These are phyloP conservation scores for Trachops cirrhosus DNA, from an alignment of 2,797 vertebrate species.

Conservation along the genomic window DNA sequence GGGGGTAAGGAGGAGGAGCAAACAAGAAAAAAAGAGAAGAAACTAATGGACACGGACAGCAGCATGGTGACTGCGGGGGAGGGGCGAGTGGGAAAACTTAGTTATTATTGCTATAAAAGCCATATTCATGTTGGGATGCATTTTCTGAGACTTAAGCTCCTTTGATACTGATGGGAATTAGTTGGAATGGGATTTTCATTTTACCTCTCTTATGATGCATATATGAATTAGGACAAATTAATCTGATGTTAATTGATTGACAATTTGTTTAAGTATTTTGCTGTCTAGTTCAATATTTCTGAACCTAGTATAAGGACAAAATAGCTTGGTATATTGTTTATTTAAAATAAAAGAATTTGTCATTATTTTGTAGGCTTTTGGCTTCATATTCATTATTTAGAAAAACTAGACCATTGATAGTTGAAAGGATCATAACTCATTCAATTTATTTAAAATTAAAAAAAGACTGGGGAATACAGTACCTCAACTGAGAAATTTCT, in stretches of 20 bases:
- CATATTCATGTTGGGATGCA: constrained; percentile 1
- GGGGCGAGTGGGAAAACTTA: background rate
- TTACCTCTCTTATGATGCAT: background rate
- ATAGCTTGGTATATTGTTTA: background rate
- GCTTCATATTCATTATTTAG: background rate
- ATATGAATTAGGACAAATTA: background rate
- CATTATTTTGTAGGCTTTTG: background rate
- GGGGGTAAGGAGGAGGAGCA: no score
- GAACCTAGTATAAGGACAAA: background rate
- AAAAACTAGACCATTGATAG: background rate
- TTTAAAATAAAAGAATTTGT: background rate
- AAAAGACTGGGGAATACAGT: background rate
- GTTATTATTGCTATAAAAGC: constrained; percentile 45
- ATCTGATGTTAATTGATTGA: constrained; percentile 5
- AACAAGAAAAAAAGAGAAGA: no score
- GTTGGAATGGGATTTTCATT: constrained; percentile 26
- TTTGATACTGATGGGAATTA: background rate
- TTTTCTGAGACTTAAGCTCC: constrained; percentile 46
- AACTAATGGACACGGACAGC: no score
- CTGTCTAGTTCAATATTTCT: background rate
- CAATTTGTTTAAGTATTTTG: background rate
- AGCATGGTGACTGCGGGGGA: no score
- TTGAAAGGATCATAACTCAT: background rate
- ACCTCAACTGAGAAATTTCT: background rate
- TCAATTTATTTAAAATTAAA: constrained; percentile 13